Percentiles rank a stretch among this genome's conserved stretches.
These are phyloP conservation scores for Acleris cristana DNA, from an alignment of 2,888 invertebrate species.

Conservation along the genomic window DNA sequence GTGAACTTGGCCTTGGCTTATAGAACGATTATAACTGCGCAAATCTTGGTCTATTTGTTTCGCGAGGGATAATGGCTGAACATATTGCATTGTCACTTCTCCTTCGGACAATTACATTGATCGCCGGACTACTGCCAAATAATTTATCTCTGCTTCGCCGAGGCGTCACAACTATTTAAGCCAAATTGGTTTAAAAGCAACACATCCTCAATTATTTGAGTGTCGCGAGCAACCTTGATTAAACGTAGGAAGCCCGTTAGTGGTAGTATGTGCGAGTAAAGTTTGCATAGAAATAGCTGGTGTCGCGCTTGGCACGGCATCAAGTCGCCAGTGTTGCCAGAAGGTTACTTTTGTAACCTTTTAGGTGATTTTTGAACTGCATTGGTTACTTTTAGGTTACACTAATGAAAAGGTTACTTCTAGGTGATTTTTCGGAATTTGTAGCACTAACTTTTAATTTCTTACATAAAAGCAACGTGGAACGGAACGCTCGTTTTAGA, in stretches of 20 bases:
- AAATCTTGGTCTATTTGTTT: slow-evolving; percentile 15
- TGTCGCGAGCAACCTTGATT: slow-evolving; percentile 28
- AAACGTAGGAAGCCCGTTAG: slow-evolving; percentile 27
- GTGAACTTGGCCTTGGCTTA: too few species aligned
- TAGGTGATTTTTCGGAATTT: too few species aligned
- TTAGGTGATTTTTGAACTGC: too few species aligned
- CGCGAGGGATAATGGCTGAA: slow-evolving; percentile 15
- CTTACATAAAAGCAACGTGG: too few species aligned
- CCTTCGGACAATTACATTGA: slow-evolving; percentile 24
- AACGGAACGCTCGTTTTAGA: too few species aligned
- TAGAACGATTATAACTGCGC: too few species aligned
- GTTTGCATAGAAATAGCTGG: slow-evolving; percentile 66
- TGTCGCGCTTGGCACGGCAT: slow-evolving; percentile 73
- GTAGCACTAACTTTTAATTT: too few species aligned
- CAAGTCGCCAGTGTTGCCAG: too few species aligned
- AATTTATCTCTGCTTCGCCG: slow-evolving; percentile 20
- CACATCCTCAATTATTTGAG: slow-evolving; percentile 29
- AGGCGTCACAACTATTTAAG: slow-evolving; percentile 25
- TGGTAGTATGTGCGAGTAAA: slow-evolving; percentile 31
- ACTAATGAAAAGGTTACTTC: too few species aligned
- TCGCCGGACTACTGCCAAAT: slow-evolving; percentile 28
- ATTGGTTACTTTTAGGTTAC: too few species aligned
- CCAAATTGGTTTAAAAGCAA: slow-evolving; percentile 16
- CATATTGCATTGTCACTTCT: slow-evolving; percentile 18
- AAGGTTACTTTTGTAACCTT: too few species aligned